A percentile compares a stretch with the other conserved stretches of the same genome.
Conservation (phyloP, 2,797 vertebrate species). For the Heterohyrax brucei region DNA sequence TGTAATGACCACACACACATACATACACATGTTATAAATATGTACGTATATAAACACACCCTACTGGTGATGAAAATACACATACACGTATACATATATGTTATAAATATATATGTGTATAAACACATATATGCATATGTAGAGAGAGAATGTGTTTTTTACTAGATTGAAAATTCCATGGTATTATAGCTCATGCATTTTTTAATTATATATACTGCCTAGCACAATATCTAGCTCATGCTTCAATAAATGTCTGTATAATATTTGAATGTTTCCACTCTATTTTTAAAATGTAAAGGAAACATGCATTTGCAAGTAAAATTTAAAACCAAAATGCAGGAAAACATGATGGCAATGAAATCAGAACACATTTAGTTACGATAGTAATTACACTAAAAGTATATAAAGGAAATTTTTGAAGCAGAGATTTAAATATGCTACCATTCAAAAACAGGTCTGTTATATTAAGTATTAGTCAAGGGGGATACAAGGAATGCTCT, state of each 20-base stretch:
- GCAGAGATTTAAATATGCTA: neutral
- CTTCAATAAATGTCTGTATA: neutral
- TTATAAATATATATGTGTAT: too few relatives aligned
- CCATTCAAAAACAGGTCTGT: neutral
- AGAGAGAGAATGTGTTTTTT: neutral
- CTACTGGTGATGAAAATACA: too few relatives aligned
- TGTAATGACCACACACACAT: neutral
- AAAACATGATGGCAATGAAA: neutral
- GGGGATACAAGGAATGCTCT: neutral
- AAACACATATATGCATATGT: neutral
- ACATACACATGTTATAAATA: neutral
- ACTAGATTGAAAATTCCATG: neutral
- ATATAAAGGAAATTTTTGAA: neutral
- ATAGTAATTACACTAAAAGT: neutral
- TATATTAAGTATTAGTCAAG: conserved; percentile 4
- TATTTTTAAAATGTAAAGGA: conserved; percentile 36
- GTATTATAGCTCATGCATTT: neutral
- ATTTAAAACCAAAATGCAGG: neutral
- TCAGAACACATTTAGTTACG: neutral
- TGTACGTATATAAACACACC: neutral
- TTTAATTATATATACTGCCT: neutral
- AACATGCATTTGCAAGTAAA: conserved; percentile 1
- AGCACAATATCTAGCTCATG: neutral
- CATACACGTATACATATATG: too few relatives aligned
- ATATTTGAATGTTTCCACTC: neutral